Conservation (phyloP, 2,113 vertebrate species). For the Hippocampus abdominalis region DNA sequence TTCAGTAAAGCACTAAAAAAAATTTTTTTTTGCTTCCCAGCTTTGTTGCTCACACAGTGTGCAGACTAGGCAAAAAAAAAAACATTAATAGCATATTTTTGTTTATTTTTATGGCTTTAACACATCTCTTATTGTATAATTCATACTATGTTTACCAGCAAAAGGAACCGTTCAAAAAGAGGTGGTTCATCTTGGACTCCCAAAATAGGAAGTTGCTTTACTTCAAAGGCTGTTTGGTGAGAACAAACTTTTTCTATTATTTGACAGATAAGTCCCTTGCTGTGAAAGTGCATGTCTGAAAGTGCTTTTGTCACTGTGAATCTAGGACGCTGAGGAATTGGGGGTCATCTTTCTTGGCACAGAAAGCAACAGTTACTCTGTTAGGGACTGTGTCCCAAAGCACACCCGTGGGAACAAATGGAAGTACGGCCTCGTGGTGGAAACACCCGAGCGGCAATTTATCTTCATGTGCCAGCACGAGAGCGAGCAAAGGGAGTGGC, state of each 20-base stretch:
- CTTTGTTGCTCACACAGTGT: neutral
- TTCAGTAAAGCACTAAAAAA: neutral
- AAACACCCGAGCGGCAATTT: slow-evolving; percentile 79
- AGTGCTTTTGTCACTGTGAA: slow-evolving; percentile 7
- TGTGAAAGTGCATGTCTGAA: neutral
- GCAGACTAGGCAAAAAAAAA: neutral
- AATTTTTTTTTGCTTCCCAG: neutral
- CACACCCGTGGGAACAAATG: slow-evolving; percentile 77
- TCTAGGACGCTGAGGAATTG: slow-evolving; percentile 83
- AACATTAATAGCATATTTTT: neutral
- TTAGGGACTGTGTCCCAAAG: slow-evolving; percentile 69
- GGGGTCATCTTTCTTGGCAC: slow-evolving; percentile 84
- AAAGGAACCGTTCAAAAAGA: slow-evolving; percentile 83
- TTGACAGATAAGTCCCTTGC: neutral
- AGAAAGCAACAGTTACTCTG: slow-evolving; percentile 77
- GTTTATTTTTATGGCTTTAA: neutral
- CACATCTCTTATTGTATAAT: neutral
- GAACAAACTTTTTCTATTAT: slow-evolving; percentile 15
- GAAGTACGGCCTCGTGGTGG: slow-evolving; percentile 75
- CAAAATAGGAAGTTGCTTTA: slow-evolving; percentile 85
- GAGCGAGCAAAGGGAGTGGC: slow-evolving; percentile 83
- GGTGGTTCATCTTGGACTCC: slow-evolving; percentile 89
- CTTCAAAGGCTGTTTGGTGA: slow-evolving; percentile 87
- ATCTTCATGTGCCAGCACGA: slow-evolving; percentile 85
- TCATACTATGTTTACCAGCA: slow-evolving; percentile 69